Conservation (phyloP, 1,140 invertebrate species). For the Rhyzopertha dominica region DNA sequence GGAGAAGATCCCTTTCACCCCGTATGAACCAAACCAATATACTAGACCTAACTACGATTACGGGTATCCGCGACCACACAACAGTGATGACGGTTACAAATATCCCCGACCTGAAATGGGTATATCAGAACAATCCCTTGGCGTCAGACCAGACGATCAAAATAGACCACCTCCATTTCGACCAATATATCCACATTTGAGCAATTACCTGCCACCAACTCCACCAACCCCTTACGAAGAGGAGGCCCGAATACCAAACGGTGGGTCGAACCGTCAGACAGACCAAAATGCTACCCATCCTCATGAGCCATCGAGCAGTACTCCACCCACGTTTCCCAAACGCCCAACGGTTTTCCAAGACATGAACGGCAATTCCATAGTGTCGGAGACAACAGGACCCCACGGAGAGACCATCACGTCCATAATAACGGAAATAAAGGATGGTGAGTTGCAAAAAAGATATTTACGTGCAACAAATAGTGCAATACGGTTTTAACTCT, state of each 20-base stretch:
- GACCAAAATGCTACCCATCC: too few species aligned
- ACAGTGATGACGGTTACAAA: conserved; percentile 2
- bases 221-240: conserved; percentile 3
- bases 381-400: conserved; percentile 28
- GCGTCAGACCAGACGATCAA: too few species aligned
- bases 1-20: too few species aligned
- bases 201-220: background rate
- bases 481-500: conserved; percentile 1
- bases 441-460: conserved; percentile 39
- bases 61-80: background rate
- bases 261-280: too few species aligned
- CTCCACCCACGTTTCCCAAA: too few species aligned
- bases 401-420: conserved; percentile 39
- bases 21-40: too few species aligned
- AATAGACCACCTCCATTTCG: conserved; percentile 1
- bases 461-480: conserved; percentile 8
- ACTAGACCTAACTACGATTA: background rate
- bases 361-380: too few species aligned
- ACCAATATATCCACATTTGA: background rate
- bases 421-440: conserved; percentile 38
- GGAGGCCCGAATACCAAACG: too few species aligned
- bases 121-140: too few species aligned
- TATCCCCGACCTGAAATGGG: background rate
- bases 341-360: too few species aligned
- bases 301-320: too few species aligned